A percentile compares a stretch with the other conserved stretches of the same genome.
These are phyloP conservation scores for Cyrtorhinus lividipennis DNA, from an alignment of 1,140 invertebrate species.

Conservation along the genomic window DNA sequence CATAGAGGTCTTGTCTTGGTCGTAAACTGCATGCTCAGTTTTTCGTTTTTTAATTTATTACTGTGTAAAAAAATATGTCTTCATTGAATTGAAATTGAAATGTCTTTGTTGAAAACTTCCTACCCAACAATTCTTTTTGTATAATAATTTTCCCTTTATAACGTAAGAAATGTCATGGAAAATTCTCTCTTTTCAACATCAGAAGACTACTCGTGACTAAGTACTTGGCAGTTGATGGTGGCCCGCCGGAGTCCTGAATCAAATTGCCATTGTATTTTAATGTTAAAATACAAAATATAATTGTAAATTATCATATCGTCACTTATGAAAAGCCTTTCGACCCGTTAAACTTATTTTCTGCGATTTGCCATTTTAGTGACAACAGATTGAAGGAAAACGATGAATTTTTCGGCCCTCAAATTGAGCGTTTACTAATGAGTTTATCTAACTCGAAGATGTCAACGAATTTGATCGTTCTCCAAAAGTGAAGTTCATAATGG, in stretches of 20 bases:
- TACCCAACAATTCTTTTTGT: not conserved
- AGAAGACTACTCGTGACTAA: not conserved
- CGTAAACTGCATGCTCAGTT: not conserved
- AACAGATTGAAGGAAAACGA: too few species aligned
- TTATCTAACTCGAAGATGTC: too few species aligned
- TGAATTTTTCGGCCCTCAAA: too few species aligned
- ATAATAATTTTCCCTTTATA: too few species aligned
- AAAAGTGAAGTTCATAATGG: too few species aligned
- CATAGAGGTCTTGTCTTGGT: not conserved
- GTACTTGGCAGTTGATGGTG: not conserved
- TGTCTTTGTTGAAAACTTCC: not conserved
- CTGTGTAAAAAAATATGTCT: not conserved
- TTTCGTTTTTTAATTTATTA: not conserved
- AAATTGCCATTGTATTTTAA: not conserved
- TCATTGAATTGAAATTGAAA: not conserved
- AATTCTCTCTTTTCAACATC: not conserved
- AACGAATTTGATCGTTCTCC: too few species aligned
- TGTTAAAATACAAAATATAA: not conserved
- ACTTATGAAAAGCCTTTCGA: too few species aligned
- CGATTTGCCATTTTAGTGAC: too few species aligned
- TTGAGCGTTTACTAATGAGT: too few species aligned
- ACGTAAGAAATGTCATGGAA: not conserved
- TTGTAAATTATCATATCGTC: not conserved
- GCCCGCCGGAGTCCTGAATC: not conserved
- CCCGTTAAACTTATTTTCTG: too few species aligned